These are phyloP conservation scores for Salmo trutta DNA, from an alignment of 2,797 vertebrate species.

Conservation along the genomic window DNA sequence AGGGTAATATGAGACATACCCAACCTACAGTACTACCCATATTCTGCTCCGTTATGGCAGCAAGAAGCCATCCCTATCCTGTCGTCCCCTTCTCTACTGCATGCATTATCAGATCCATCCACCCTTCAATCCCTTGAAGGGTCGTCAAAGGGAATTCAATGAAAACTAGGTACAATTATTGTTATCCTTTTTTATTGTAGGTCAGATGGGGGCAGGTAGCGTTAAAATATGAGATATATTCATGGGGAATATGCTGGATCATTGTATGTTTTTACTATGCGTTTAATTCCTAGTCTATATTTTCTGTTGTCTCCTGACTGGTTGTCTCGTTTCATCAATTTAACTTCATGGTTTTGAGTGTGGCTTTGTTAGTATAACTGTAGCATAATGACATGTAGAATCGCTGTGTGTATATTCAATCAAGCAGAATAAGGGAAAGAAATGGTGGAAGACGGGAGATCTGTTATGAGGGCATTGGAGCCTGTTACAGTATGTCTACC, in stretches of 20 bases:
- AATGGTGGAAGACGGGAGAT: neutral
- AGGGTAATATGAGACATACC: neutral
- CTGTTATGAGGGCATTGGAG: conserved; percentile 33
- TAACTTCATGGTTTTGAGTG: conserved; percentile 15
- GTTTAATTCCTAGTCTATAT: neutral
- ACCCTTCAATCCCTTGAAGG: neutral
- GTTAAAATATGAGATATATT: neutral
- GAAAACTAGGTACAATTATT: neutral
- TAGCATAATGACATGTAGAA: conserved; percentile 64
- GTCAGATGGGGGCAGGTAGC: too few relatives aligned
- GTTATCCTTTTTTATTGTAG: neutral
- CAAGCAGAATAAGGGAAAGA: conserved; percentile 51
- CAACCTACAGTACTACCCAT: neutral
- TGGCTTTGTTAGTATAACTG: conserved; percentile 64
- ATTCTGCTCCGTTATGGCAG: neutral
- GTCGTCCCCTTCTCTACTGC: conserved; percentile 19
- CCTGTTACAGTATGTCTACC: conserved; percentile 38
- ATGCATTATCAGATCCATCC: conserved; percentile 24
- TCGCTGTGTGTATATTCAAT: conserved; percentile 68
- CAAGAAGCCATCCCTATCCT: conserved; percentile 33
- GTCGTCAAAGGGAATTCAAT: neutral
- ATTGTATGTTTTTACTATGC: neutral
- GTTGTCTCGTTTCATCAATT: neutral
- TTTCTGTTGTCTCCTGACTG: neutral
- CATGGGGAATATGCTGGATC: conserved; percentile 9